These are phyloP conservation scores for Oreotragus oreotragus DNA, from an alignment of 2,113 vertebrate species.

Conservation along the genomic window DNA sequence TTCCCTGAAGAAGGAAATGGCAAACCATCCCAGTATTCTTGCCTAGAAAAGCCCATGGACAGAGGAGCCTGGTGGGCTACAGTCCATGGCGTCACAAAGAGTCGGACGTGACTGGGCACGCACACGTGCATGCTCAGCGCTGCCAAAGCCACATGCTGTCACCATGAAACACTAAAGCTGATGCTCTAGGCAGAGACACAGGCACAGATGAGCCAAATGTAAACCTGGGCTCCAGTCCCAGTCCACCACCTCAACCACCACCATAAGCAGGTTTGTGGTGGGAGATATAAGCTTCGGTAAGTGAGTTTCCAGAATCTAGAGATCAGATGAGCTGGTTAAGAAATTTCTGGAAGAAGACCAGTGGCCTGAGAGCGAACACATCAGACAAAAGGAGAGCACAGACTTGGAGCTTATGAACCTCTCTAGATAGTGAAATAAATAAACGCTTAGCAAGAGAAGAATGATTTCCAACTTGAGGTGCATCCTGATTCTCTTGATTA, in stretches of 20 bases:
- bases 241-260: background rate
- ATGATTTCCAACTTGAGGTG: background rate
- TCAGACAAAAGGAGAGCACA: background rate
- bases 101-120: fast-evolving
- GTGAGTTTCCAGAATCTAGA: background rate
- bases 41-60: background rate
- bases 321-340: background rate
- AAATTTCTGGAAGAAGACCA: background rate
- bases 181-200: background rate
- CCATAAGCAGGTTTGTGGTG: background rate
- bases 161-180: background rate
- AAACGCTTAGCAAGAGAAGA: background rate
- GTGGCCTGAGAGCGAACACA: background rate
- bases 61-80: background rate
- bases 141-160: background rate
- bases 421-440: background rate
- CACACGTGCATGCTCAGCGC: background rate
- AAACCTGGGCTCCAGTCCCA: background rate
- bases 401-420: background rate
- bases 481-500: slow-evolving; percentile 9
- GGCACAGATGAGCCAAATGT: background rate
- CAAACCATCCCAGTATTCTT: background rate
- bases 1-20: background rate
- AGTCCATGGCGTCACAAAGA: background rate
- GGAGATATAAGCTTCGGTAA: background rate